Conservation (phyloP, 1,140 invertebrate genomes). For the Papilio dardanus region DNA sequence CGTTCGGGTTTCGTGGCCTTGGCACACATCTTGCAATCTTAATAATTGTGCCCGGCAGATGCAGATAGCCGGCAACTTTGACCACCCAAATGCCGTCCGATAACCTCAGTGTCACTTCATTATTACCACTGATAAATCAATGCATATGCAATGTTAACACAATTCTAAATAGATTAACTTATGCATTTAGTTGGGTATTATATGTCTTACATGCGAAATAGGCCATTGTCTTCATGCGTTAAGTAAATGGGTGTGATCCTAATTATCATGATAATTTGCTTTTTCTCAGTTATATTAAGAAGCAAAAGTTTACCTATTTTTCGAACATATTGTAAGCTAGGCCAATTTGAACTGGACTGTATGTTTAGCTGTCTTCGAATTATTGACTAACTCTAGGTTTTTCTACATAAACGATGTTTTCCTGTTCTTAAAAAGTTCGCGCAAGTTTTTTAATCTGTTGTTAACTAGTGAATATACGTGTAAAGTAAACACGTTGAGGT, state of each 20-base stretch:
- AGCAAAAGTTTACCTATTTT: no score
- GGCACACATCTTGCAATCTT: constrained; percentile 24
- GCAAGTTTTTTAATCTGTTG: neutral
- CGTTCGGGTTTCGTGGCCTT: constrained; percentile 24
- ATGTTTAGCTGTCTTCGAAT: no score
- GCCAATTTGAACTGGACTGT: no score
- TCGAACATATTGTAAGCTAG: no score
- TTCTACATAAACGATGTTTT: no score
- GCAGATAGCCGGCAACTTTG: constrained; percentile 24
- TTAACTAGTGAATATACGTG: neutral
- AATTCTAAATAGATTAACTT: neutral
- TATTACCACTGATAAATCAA: constrained; percentile 11
- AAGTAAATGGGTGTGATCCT: no score
- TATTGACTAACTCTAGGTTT: no score
- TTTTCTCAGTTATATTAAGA: no score
- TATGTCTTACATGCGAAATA: no score
- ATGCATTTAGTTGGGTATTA: neutral
- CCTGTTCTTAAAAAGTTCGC: constrained; percentile 26
- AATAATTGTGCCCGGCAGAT: neutral
- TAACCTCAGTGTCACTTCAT: neutral
- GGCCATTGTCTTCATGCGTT: no score
- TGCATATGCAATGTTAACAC: neutral
- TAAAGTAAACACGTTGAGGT: constrained; percentile 26
- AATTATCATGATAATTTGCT: no score
- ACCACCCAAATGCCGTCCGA: constrained; percentile 15